phyloP scores from a whole-genome alignment of 2,888 invertebrate species.

The Siphonodentalium dalli region DNA sequence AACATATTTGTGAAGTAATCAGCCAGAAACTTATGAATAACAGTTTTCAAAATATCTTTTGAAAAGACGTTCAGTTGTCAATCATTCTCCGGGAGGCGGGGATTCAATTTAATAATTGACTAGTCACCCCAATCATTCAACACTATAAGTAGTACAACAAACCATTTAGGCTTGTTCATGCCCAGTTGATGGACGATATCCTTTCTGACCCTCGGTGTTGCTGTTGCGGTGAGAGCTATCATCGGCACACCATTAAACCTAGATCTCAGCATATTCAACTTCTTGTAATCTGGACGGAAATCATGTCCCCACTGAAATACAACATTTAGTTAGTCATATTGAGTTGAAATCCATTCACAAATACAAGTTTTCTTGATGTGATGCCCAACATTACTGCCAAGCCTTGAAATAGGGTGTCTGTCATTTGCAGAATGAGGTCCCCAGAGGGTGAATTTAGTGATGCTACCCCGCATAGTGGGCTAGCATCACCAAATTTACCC shows the following conservation, averaged over 20 bases:
- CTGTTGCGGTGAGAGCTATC: slow-evolving; percentile 91
- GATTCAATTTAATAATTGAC: too few relatives aligned
- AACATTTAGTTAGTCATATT: neutral
- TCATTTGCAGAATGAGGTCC: neutral
- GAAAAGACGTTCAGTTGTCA: too few relatives aligned
- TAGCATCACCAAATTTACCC: too few relatives aligned
- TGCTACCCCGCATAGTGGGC: too few relatives aligned
- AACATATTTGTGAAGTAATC: too few relatives aligned
- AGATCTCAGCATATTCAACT: slow-evolving; percentile 75
- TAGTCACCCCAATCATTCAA: too few relatives aligned
- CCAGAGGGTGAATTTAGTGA: too few relatives aligned
- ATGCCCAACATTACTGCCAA: neutral
- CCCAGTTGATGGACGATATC: slow-evolving; percentile 87
- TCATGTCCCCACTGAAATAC: slow-evolving; percentile 85
- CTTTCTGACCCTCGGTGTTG: slow-evolving; percentile 86
- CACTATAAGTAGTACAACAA: too few relatives aligned
- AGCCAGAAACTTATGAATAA: too few relatives aligned
- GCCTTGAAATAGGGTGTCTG: neutral
- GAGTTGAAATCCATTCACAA: too few relatives aligned
- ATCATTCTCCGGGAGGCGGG: too few relatives aligned
- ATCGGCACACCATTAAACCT: slow-evolving; percentile 79
- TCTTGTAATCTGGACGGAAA: slow-evolving; percentile 78
- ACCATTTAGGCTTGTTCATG: slow-evolving; percentile 65
- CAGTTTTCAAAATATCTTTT: too few relatives aligned
- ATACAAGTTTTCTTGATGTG: neutral